These are phyloP conservation scores for Aproaerema taeniolella DNA, from an alignment of 2,888 invertebrate genomes.

Conservation along the genomic window DNA sequence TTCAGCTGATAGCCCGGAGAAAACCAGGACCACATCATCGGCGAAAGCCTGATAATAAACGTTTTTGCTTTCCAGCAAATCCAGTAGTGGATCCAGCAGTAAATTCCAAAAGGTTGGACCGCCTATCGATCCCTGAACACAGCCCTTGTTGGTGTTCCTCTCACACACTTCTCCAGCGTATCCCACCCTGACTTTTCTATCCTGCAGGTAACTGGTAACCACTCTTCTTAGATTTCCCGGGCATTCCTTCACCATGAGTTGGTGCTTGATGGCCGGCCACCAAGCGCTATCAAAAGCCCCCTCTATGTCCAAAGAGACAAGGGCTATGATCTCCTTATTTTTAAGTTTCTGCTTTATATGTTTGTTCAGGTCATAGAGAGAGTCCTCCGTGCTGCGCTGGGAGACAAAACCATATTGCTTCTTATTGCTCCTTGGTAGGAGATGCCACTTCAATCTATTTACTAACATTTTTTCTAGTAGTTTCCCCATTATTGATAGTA, in stretches of 20 bases:
- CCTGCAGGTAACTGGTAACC: background rate
- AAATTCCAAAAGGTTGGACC: too few species aligned
- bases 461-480: background rate
- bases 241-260: background rate
- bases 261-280: too few species aligned
- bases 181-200: too few species aligned
- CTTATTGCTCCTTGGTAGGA: background rate
- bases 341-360: background rate
- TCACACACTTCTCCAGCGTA: too few species aligned
- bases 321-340: too few species aligned
- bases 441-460: background rate
- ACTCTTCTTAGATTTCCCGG: background rate
- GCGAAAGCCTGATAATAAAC: too few species aligned
- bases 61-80: too few species aligned
- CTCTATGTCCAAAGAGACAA: background rate
- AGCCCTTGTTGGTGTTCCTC: too few species aligned
- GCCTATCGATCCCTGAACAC: too few species aligned
- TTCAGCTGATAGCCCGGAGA: too few species aligned
- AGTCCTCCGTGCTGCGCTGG: background rate
- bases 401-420: background rate
- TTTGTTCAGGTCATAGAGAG: background rate
- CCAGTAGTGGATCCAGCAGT: too few species aligned
- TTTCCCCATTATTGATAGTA: constrained; percentile 18
- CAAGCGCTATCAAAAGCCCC: background rate
- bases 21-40: too few species aligned